Conservation (phyloP, 2,113 vertebrate species). For the Eleginops maclovinus region DNA sequence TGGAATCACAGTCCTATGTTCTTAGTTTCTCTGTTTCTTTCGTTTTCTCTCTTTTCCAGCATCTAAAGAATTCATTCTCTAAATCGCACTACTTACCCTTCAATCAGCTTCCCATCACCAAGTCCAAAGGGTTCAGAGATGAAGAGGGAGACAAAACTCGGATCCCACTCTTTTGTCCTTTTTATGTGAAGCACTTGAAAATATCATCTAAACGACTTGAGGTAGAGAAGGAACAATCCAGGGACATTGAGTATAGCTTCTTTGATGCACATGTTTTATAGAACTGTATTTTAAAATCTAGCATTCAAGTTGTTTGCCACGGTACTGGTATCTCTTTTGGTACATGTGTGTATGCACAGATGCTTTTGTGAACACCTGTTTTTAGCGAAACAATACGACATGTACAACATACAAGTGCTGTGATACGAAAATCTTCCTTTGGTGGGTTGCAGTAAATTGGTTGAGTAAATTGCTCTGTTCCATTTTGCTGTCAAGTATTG, state of each 20-base stretch:
- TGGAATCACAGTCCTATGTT: conserved; percentile 78
- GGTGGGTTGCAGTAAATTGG: background rate
- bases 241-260: conserved; percentile 62
- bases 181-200: conserved; percentile 72
- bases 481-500: background rate
- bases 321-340: conserved; percentile 22
- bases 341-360: conserved; percentile 16
- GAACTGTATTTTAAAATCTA: conserved; percentile 35
- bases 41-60: conserved; percentile 61
- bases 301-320: conserved; percentile 41
- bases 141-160: conserved; percentile 71
- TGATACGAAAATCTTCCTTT: background rate
- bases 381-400: background rate
- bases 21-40: conserved; percentile 64
- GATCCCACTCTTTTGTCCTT: conserved; percentile 75
- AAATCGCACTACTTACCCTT: conserved; percentile 83
- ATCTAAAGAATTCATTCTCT: conserved; percentile 82
- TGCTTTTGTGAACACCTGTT: conserved; percentile 10
- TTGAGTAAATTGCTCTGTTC: background rate
- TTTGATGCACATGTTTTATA: conserved; percentile 53
- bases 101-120: conserved; percentile 79
- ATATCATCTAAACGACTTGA: conserved; percentile 73
- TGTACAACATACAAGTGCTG: background rate
- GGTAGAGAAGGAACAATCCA: conserved; percentile 65
- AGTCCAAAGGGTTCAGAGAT: conserved; percentile 80